Conservation (phyloP, 2,797 vertebrate genomes). For the Phoeniculus purpureus region DNA sequence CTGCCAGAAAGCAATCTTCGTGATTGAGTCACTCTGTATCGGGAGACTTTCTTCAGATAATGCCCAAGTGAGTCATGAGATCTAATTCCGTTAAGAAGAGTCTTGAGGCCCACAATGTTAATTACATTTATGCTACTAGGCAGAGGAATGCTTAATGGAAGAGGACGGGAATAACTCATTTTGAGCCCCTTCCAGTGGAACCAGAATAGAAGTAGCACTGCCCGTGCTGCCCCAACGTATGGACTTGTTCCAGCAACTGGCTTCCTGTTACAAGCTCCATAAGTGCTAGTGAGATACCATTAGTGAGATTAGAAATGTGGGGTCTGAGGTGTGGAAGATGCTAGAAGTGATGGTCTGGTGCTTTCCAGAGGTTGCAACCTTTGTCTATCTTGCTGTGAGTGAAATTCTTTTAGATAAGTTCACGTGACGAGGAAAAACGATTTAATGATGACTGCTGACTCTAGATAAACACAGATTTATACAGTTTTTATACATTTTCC, state of each 20-base stretch:
- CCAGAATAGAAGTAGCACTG: conserved; percentile 17
- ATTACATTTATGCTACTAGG: conserved; percentile 79
- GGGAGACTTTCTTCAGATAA: conserved; percentile 75
- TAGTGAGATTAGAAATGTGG: conserved; percentile 22
- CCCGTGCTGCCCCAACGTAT: background rate
- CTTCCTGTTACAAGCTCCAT: background rate
- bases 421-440: background rate
- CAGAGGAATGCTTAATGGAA: conserved; percentile 73
- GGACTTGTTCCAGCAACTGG: background rate
- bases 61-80: conserved; percentile 80
- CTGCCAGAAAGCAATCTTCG: conserved; percentile 81
- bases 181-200: conserved; percentile 19
- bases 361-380: background rate
- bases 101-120: conserved; percentile 78
- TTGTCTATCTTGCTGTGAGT: background rate
- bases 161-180: conserved; percentile 65
- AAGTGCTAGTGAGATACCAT: background rate
- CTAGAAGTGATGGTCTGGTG: background rate
- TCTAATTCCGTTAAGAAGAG: conserved; percentile 82
- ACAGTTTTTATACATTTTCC: background rate
- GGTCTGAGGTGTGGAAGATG: background rate
- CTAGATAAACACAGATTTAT: background rate
- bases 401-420: conserved; percentile 30
- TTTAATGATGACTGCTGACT: conserved; percentile 8
- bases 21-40: conserved; percentile 81